Conservation (phyloP, 2,797 vertebrate genomes). For the Alca torda region DNA sequence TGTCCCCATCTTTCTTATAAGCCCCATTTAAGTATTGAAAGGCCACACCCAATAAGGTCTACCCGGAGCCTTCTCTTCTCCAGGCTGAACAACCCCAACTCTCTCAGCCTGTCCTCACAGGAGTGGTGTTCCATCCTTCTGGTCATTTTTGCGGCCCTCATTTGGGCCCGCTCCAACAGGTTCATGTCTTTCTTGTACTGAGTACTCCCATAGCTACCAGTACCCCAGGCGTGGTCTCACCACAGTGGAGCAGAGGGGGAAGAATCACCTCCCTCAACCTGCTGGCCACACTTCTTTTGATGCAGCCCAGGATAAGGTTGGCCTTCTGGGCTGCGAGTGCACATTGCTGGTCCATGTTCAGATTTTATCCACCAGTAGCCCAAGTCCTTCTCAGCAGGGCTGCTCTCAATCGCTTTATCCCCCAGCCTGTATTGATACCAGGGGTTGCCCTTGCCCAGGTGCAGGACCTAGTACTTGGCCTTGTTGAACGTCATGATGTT, state of each 20-base stretch:
- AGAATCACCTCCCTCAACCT: neutral
- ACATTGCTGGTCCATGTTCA: neutral
- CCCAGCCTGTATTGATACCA: neutral
- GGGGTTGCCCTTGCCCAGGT: neutral
- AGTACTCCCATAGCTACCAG: neutral
- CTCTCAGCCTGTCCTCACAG: neutral
- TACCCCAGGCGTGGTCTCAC: neutral
- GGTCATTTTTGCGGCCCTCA: neutral
- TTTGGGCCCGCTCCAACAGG: neutral
- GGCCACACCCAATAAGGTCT: neutral
- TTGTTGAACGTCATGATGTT: neutral
- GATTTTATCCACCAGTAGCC: neutral
- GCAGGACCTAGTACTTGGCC: neutral
- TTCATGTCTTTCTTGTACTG: neutral
- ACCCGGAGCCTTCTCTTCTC: neutral
- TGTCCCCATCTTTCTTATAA: neutral
- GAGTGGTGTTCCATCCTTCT: neutral
- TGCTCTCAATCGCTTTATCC: neutral
- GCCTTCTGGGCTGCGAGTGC: neutral
- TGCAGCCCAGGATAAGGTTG: neutral
- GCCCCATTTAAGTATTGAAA: neutral
- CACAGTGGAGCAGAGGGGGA: neutral
- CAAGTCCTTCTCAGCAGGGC: neutral
- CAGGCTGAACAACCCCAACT: neutral
- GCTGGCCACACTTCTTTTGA: neutral